Base-by-base conservation (phyloP, 2,888 invertebrate genomes). In the Syritta pipiens region DNA sequence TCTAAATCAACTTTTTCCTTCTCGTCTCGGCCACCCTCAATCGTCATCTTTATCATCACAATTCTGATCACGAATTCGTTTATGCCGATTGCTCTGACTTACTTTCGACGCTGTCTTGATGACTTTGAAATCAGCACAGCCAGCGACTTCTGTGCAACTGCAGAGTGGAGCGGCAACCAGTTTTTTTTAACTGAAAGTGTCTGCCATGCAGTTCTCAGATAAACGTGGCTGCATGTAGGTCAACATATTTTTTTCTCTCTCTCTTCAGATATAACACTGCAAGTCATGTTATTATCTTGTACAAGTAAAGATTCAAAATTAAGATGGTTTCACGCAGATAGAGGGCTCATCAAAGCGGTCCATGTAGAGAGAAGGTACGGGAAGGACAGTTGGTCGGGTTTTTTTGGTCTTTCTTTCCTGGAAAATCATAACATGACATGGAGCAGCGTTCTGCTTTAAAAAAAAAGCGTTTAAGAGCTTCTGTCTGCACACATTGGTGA, bases 311-410 rank as follows among this genome's bases (percentile, higher is more conserved):
- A 67, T 59, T 57, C 49, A 57, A 32, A 22, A 57, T 51, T 51
- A 51, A 74, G 72, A 74, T 74, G 49, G 37, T 59, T 67, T 67
- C 59, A 53, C 28, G 59, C 14, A 59, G 67, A 74, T 74, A 59
- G n/a, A n/a, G n/a, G n/a, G n/a, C n/a, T n/a, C n/a, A n/a, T n/a
- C n/a, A n/a, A 67, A 49, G 51, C 4, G 32, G 37, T 9, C 37
- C 14, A 10, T 3, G 7, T 9, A 17, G 7, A 37, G 7, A 9
- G 19, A 37, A 17, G 37, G 37, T 17, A 37, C 17, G 14, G 9
- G 19, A 17, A 17, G 17, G 3, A 37, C 17, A 37, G 6, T 37
- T 37, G 17, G 37, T 17, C 19, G 7, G 14, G 1, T 37, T 37
- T 7, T 37, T 14, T 17, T 17, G 37, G 37, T 3, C 7, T 17